Evolutionary conservation across 2,888 invertebrate species (phyloP).

Genomic region (Eupelmus urozonus): DNA sequence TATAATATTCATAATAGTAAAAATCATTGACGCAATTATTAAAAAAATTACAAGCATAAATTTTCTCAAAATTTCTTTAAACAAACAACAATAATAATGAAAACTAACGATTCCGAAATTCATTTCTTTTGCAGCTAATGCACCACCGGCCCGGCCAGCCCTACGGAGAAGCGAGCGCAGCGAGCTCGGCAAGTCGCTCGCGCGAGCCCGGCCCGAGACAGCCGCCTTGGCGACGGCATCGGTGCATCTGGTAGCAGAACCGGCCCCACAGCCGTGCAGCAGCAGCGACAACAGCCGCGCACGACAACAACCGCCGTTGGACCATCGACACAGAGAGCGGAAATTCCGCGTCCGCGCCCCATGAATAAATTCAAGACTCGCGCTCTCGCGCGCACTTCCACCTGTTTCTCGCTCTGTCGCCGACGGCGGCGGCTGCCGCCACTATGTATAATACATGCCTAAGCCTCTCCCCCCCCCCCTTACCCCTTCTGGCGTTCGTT

Average conservation of each 20-base stretch:
- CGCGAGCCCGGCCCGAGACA: too few species aligned
- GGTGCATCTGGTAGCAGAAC: slow-evolving; percentile 18
- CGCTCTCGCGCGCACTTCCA: slow-evolving; percentile 24
- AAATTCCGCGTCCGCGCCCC: slow-evolving; percentile 32
- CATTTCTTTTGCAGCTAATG: slow-evolving; percentile 35
- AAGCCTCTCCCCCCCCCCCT: slow-evolving; percentile 3
- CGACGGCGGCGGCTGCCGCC: not conserved
- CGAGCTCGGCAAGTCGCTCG: not conserved
- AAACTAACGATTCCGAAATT: too few species aligned
- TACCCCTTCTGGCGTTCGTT: slow-evolving; percentile 1
- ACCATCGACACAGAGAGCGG: slow-evolving; percentile 15
- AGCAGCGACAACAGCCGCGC: not conserved
- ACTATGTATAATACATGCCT: slow-evolving; percentile 46
- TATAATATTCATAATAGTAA: too few species aligned
- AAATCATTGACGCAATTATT: too few species aligned
- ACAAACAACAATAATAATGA: too few species aligned
- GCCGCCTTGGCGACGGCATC: too few species aligned
- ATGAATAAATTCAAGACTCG: slow-evolving; percentile 56
- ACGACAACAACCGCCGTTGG: not conserved
- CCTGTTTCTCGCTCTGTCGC: slow-evolving; percentile 44
- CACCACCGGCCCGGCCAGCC: not conserved
- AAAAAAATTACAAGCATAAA: too few species aligned
- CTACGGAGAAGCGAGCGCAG: not conserved
- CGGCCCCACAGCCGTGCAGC: not conserved
- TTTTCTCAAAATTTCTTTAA: too few species aligned